A percentile compares a stretch with the other conserved stretches of the same genome.
Evolutionary conservation across 2,888 invertebrate genomes (phyloP).

Genomic region (Epistrophe grossulariae): DNA sequence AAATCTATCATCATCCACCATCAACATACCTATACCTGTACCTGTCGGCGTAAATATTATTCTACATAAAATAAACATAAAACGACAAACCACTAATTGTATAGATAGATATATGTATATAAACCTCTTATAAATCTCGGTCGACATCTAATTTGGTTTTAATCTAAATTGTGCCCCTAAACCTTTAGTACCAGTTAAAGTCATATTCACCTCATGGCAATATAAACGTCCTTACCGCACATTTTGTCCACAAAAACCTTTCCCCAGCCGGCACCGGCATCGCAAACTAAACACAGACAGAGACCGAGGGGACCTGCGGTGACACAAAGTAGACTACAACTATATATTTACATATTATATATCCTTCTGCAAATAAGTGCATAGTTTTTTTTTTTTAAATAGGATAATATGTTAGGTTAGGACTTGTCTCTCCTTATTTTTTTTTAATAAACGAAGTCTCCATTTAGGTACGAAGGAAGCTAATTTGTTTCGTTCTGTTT

Average conservation of each 20-base stretch:
- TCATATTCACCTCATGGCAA: background rate
- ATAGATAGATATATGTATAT: no score
- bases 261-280: constrained; percentile 58
- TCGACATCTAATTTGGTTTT: constrained; percentile 59
- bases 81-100: constrained; percentile 29
- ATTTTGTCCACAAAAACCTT: constrained; percentile 22
- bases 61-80: constrained; percentile 4
- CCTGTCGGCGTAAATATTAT: background rate
- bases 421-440: constrained; percentile 33
- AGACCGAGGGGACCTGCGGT: constrained; percentile 42
- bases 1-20: background rate
- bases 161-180: constrained; percentile 56
- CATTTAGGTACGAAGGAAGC: constrained; percentile 26
- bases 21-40: no score
- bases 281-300: constrained; percentile 62
- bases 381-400: constrained; percentile 22
- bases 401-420: constrained; percentile 22
- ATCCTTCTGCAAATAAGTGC: constrained; percentile 70
- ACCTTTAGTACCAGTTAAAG: constrained; percentile 3
- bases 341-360: constrained; percentile 7
- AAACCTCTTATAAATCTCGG: constrained; percentile 37
- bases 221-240: constrained; percentile 36
- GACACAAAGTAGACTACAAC: constrained; percentile 57
- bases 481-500: constrained; percentile 39
- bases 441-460: constrained; percentile 47